These are phyloP conservation scores for Timema podura DNA, from an alignment of 2,888 invertebrate genomes.

Conservation along the genomic window DNA sequence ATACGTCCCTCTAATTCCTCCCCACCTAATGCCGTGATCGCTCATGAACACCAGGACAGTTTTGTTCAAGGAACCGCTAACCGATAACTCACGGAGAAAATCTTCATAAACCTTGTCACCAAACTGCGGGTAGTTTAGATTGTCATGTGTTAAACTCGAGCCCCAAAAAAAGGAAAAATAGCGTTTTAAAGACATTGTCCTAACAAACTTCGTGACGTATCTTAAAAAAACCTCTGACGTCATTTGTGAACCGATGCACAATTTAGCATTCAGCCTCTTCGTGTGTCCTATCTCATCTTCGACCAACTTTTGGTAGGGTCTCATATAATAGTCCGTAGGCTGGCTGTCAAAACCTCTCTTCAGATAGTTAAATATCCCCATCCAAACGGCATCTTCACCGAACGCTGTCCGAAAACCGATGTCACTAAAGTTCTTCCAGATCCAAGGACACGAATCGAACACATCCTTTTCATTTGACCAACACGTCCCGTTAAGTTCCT, in stretches of 20 bases:
- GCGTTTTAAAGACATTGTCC: slow-evolving; percentile 53
- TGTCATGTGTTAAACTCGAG: slow-evolving; percentile 78
- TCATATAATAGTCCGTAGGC: slow-evolving; percentile 82
- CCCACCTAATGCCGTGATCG: slow-evolving; percentile 89
- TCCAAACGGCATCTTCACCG: slow-evolving; percentile 75
- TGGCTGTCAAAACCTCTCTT: slow-evolving; percentile 70
- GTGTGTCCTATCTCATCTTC: slow-evolving; percentile 64
- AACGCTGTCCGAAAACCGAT: slow-evolving; percentile 73
- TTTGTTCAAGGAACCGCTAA: slow-evolving; percentile 55
- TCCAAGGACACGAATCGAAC: slow-evolving; percentile 75
- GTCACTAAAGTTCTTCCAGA: slow-evolving; percentile 76
- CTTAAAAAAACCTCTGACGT: slow-evolving; percentile 68
- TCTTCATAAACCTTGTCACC: slow-evolving; percentile 63
- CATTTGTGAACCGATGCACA: slow-evolving; percentile 67
- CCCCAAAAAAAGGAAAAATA: slow-evolving; percentile 85
- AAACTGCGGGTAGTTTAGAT: slow-evolving; percentile 69
- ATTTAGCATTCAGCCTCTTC: slow-evolving; percentile 57
- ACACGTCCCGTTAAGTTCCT: slow-evolving; percentile 61
- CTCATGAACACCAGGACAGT: slow-evolving; percentile 69
- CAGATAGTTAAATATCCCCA: slow-evolving; percentile 77
- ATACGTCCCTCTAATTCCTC: slow-evolving; percentile 74
- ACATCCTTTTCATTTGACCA: slow-evolving; percentile 54
- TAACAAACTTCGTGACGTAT: slow-evolving; percentile 62
- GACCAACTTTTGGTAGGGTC: slow-evolving; percentile 66
- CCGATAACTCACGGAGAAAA: slow-evolving; percentile 55